Evolutionary conservation across 35 echinoderm and acorn worm genomes (phyloP).

Genomic region (Heliocidaris erythrogramma): DNA sequence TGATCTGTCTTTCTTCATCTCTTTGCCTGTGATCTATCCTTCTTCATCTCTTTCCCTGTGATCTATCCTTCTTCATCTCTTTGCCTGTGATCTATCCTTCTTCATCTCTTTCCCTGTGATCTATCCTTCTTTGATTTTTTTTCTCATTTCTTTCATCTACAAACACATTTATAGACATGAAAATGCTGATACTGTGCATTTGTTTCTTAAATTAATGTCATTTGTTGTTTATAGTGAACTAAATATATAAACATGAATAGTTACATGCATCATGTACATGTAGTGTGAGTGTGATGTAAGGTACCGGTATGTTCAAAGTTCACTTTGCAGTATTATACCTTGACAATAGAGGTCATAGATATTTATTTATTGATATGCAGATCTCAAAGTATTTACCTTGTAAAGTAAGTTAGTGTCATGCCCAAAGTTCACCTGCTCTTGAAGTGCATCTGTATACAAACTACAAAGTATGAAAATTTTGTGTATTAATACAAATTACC

Average conservation of each 20-base stretch:
- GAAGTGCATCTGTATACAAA: neutral
- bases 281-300: neutral
- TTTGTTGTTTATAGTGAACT: neutral
- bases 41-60: too few species aligned
- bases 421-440: neutral
- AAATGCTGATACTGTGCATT: too few species aligned
- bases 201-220: neutral
- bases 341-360: neutral
- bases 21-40: too few species aligned
- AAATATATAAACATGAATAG: neutral
- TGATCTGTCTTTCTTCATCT: too few species aligned
- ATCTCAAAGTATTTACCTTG: neutral
- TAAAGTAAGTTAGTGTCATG: neutral
- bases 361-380: neutral
- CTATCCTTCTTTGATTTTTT: too few species aligned
- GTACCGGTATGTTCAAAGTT: neutral
- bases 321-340: neutral
- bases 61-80: too few species aligned
- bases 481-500: too few species aligned
- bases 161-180: too few species aligned
- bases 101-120: too few species aligned
- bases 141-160: too few species aligned
- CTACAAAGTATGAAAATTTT: neutral
- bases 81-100: too few species aligned
- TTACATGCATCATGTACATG: neutral